phyloP scores from a whole-genome alignment of 2,113 vertebrate genomes.

The Papio anubis region DNA sequence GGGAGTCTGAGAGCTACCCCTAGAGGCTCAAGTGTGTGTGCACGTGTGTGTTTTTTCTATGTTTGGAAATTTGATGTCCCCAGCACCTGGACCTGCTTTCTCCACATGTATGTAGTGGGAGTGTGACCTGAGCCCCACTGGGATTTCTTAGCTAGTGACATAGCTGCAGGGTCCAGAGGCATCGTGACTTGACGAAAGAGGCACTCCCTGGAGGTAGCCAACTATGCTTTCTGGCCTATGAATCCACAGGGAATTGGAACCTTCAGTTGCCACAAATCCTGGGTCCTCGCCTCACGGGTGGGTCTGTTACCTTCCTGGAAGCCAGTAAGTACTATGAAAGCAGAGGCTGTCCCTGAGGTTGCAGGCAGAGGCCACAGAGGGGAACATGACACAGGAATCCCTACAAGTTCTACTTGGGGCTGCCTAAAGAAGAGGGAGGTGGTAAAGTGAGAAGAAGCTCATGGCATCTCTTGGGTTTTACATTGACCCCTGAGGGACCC shows the following conservation, averaged over 20 bases:
- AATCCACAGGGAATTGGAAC: neutral
- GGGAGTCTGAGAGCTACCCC: neutral
- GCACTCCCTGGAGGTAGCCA: neutral
- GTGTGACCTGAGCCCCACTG: neutral
- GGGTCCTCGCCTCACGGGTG: neutral
- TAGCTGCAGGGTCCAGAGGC: neutral
- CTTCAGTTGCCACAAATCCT: neutral
- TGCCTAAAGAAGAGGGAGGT: neutral
- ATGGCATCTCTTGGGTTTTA: neutral
- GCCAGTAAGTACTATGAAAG: neutral
- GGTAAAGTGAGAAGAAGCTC: neutral
- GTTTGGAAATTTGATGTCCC: neutral
- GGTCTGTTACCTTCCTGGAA: neutral
- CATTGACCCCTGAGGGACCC: neutral
- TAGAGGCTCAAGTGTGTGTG: neutral
- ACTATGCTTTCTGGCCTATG: neutral
- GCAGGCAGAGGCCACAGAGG: neutral
- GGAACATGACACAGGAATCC: neutral
- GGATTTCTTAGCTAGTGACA: neutral
- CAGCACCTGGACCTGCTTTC: neutral
- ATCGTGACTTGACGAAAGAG: neutral
- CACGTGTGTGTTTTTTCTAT: neutral
- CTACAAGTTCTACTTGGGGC: neutral
- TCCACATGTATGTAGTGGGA: neutral
- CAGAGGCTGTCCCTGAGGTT: neutral